Conservation (phyloP, 2,113 vertebrate genomes). For the Eupsittula cactorum region DNA sequence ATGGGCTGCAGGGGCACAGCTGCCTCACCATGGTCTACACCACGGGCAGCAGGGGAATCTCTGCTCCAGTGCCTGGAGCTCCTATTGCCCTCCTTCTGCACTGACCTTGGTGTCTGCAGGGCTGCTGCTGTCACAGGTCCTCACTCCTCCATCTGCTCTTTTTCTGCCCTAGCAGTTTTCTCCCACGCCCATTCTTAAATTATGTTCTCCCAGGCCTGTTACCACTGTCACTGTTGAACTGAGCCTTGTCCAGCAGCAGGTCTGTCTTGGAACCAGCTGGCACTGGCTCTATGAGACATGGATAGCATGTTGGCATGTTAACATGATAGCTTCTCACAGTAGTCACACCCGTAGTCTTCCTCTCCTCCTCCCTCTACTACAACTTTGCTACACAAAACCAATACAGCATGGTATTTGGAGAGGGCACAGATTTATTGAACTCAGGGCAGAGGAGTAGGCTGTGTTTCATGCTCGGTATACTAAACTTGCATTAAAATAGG, state of each 20-base stretch:
- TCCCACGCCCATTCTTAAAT: neutral
- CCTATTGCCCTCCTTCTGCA: neutral
- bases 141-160: neutral
- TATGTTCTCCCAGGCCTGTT: accelerated
- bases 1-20: neutral
- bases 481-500: neutral
- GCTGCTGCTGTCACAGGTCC: neutral
- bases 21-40: neutral
- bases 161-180: neutral
- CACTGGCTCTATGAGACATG: neutral
- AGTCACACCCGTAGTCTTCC: neutral
- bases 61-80: accelerated
- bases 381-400: neutral
- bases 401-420: neutral
- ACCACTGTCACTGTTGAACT: accelerated
- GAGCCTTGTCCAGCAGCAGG: accelerated
- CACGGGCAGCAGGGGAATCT: accelerated
- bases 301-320: neutral
- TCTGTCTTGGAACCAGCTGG: accelerated
- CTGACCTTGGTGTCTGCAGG: neutral
- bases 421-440: neutral
- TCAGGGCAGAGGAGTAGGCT: neutral
- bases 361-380: neutral
- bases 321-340: neutral
- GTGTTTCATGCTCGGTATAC: neutral